A percentile compares a stretch with the other conserved stretches of the same genome.
phyloP scores from a whole-genome alignment of 53 echinoderm and acorn worm genomes.

The Luidia sarsii region DNA sequence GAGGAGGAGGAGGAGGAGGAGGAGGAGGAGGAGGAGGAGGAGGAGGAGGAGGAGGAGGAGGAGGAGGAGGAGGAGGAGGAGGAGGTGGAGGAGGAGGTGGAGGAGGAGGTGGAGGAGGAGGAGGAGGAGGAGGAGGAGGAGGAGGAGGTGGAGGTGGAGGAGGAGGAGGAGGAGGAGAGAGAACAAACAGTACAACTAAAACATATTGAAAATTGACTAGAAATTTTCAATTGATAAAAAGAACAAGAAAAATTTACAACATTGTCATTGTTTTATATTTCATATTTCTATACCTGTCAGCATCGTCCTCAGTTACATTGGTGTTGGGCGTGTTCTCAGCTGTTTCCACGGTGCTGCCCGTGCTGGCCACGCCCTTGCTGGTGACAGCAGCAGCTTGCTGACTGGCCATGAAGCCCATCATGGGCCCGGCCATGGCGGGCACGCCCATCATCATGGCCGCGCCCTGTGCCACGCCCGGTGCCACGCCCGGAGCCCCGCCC shows the following conservation, averaged over 20 bases:
- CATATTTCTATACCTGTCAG: slow-evolving; percentile 18
- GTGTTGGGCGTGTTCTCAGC: slow-evolving; percentile 65
- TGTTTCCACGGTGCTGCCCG: slow-evolving; percentile 21
- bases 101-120: no score
- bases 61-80: no score
- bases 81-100: no score
- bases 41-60: no score
- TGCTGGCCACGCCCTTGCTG: slow-evolving; percentile 8
- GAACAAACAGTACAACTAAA: no score
- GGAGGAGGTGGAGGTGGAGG: no score
- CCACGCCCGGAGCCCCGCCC: slow-evolving; percentile 6
- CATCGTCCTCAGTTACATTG: slow-evolving; percentile 57
- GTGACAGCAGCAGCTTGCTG: slow-evolving; percentile 29
- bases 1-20: no score
- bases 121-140: no score
- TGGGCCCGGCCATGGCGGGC: slow-evolving; percentile 34
- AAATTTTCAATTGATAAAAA: not conserved
- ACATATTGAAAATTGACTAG: no score
- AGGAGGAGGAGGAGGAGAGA: no score
- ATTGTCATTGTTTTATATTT: not conserved
- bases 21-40: no score
- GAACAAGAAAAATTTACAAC: not conserved
- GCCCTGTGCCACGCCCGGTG: slow-evolving; percentile 24
- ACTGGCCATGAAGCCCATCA: slow-evolving; percentile 54
- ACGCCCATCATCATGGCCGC: slow-evolving; percentile 25